Evolutionary conservation across 2,888 invertebrate species (phyloP), one percentile per base, ranked within the genome.

Genomic region (Stenurella melanura): DNA sequence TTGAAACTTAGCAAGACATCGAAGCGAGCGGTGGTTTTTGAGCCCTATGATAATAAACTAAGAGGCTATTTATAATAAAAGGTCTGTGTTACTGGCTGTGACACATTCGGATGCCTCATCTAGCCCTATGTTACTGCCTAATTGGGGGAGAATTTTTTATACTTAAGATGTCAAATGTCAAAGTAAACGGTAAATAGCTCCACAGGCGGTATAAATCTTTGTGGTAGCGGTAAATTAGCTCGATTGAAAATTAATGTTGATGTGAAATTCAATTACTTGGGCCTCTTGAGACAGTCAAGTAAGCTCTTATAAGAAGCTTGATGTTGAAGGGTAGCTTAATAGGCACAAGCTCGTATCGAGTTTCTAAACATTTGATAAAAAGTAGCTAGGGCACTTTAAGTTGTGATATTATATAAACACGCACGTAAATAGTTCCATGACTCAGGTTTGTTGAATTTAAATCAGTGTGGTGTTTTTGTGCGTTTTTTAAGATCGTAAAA

Each of bases 241-340:
- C 15, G 50, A 50, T n/a, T 50, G 50, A 50, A 50, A 50, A 50
- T 50, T 50, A n/a, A 50, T 50, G n/a, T 50, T 50, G 5, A 50
- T 50, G 15, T 50, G 50, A 50, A 50, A 50, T 50, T 50, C 50
- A 50, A 50, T 50, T 50, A 50, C n/a, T 15, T 7, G 15, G 50
- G 50, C n/a, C 50, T 50, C 50, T 7, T 6, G 50, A 17, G n/a
- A 50, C 50, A n/a, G 12, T 6, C n/a, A 50, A 50, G 6, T 50
- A 50, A 50, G 50, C n/a, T 4, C 50, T 50, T 7, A 50, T 15
- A 50, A 50, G 50, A 50, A 15, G 50, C 50, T 50, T 50, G 15
- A 50, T 50, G n/a, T 15, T 50, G 50, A 50, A 50, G 50, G 50
- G 50, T 50, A 50, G n/a, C 50, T 50, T 50, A 50, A 50, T n/a